Base-by-base conservation (phyloP, 2,113 vertebrate species). In the Mustelus asterias region DNA sequence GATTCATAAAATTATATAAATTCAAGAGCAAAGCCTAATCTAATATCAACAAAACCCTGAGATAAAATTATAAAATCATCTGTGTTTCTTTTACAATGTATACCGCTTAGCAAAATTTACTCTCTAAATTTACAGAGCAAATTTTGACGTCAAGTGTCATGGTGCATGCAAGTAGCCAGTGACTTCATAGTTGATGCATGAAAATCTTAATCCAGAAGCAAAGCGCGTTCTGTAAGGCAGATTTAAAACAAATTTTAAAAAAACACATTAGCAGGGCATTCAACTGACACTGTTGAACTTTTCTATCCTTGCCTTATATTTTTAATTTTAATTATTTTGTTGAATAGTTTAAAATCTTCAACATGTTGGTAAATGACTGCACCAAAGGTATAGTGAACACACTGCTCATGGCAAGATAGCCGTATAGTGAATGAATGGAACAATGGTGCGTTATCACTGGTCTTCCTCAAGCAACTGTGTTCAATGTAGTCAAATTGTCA, bases 11-110 rank as follows among this genome's bases (percentile, higher is more conserved):
- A 65, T 60, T 60, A 63, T n/a, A 22, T 9, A 24, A 20, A 92
- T 29, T 92, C 11, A 65, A 58, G 10, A 89, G 72, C 6, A 41
- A 83, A 44, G 37, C 4, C 60, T 41, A 92, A 92, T 60, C 48
- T 54, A 48, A 90, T n/a, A 33, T 24, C 54, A n/a, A 63, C 4
- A 60, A 24, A 88, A 54, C 44, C 20, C 33, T 92, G 60, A 41
- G 78, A 92, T 90, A 33, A 90, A 90, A 90, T 63, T 90, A 63
- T 60, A 90, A 92, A 92, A 65, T 65, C 4, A 63, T 26, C 88
- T 29, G 22, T 58, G 58, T 18, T 92, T 37, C 8, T 63, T 33
- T 20, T 60, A 90, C 29, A 60, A 33, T 20, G 20, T 92, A 63
- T 63, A 65, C 33, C 13, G 58, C 16, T n/a, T 63, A n/a, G 14